A percentile compares a stretch with the other conserved stretches of the same genome.
phyloP scores from a whole-genome alignment of 2,888 invertebrate species.

The Synanthedon myopaeformis region DNA sequence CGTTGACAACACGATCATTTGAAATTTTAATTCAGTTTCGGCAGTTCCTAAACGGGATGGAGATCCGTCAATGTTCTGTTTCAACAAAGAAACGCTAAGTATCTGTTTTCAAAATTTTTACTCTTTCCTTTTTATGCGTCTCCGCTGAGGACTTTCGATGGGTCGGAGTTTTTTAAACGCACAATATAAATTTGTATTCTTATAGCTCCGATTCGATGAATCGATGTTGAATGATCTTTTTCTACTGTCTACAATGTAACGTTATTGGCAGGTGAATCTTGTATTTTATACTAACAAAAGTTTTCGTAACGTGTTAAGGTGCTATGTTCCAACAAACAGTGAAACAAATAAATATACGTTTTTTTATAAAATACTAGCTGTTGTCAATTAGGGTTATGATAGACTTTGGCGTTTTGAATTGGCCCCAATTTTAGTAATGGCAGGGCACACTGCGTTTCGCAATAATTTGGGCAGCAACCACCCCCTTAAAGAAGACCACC shows the following conservation, averaged over 20 bases:
- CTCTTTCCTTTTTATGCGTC: not conserved
- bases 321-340: not conserved
- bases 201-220: constrained; percentile 35
- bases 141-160: not conserved
- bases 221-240: constrained; percentile 47
- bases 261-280: constrained; percentile 59
- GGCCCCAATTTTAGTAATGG: no score
- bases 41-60: constrained; percentile 48
- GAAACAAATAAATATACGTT: no score
- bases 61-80: constrained; percentile 55
- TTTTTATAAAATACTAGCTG: no score
- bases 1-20: constrained; percentile 52
- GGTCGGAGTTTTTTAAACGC: not conserved
- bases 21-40: constrained; percentile 61
- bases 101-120: not conserved
- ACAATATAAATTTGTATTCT: not conserved
- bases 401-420: no score
- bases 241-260: constrained; percentile 42
- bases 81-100: constrained; percentile 15
- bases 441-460: no score
- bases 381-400: no score
- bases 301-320: not conserved
- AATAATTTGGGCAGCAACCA: no score
- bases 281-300: constrained; percentile 40
- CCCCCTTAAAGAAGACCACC: no score